Conservation (phyloP, 2,888 invertebrate species). For the Luperina testacea region DNA sequence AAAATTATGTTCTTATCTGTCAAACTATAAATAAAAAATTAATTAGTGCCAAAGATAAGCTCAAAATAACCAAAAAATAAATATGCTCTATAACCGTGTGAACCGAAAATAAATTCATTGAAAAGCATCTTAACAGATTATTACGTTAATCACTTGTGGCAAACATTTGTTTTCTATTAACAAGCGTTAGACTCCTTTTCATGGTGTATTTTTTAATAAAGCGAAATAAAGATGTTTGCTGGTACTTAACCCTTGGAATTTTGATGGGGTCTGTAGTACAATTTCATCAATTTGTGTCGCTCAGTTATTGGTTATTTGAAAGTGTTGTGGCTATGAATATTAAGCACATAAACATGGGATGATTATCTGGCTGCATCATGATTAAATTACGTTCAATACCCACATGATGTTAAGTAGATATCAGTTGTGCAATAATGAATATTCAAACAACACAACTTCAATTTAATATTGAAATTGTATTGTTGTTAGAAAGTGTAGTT, state of each 20-base stretch:
- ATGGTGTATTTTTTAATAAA: slow-evolving; percentile 78
- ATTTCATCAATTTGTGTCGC: slow-evolving; percentile 81
- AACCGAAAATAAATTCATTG: slow-evolving; percentile 75
- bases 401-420: slow-evolving; percentile 57
- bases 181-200: slow-evolving; percentile 77
- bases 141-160: slow-evolving; percentile 64
- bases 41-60: slow-evolving; percentile 64
- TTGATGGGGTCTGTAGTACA: slow-evolving; percentile 67
- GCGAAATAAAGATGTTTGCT: slow-evolving; percentile 85
- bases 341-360: slow-evolving; percentile 43
- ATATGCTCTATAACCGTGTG: slow-evolving; percentile 77
- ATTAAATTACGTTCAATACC: slow-evolving; percentile 55
- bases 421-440: slow-evolving; percentile 54
- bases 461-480: slow-evolving; percentile 26
- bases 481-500: slow-evolving; percentile 52
- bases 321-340: slow-evolving; percentile 46
- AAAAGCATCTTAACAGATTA: slow-evolving; percentile 74
- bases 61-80: slow-evolving; percentile 61
- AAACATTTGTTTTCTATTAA: slow-evolving; percentile 65
- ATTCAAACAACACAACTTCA: slow-evolving; percentile 50
- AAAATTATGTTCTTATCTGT: slow-evolving; percentile 49
- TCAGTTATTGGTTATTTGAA: slow-evolving; percentile 64
- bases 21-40: slow-evolving; percentile 54
- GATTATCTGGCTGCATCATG: slow-evolving; percentile 38
- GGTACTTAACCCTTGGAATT: slow-evolving; percentile 86